These are phyloP conservation scores for Glandiceps talaboti DNA, from an alignment of 53 echinoderm and acorn worm genomes.

Conservation along the genomic window DNA sequence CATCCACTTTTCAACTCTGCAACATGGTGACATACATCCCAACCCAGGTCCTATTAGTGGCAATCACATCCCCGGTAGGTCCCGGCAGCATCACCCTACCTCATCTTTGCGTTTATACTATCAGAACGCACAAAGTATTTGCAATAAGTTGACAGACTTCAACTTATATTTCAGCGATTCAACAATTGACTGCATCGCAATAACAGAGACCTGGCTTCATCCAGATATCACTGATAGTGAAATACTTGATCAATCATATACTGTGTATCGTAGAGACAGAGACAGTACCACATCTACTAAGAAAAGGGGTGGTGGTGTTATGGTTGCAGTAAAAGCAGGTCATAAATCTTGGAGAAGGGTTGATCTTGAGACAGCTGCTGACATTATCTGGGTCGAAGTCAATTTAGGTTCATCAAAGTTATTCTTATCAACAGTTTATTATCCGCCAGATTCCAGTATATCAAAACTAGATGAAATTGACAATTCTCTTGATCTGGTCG, in stretches of 20 bases:
- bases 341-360: not conserved
- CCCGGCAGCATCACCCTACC: not conserved
- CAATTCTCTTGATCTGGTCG: not conserved
- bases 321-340: not conserved
- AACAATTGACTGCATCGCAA: not conserved
- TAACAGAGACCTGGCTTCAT: slow-evolving; percentile 9
- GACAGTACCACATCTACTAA: not conserved
- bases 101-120: not conserved
- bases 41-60: not conserved
- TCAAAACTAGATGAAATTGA: not conserved
- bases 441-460: not conserved
- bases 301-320: not conserved
- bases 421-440: not conserved
- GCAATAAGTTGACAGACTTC: not conserved
- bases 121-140: not conserved
- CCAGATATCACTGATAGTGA: slow-evolving; percentile 7
- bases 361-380: not conserved
- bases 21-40: not conserved
- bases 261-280: not conserved
- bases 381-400: not conserved
- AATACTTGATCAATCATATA: not conserved
- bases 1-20: not conserved
- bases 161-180: not conserved
- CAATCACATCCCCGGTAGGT: not conserved
- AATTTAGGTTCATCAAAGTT: not conserved